Conservation (phyloP, 2,888 invertebrate genomes). For the Rugalucina vietnamica region DNA sequence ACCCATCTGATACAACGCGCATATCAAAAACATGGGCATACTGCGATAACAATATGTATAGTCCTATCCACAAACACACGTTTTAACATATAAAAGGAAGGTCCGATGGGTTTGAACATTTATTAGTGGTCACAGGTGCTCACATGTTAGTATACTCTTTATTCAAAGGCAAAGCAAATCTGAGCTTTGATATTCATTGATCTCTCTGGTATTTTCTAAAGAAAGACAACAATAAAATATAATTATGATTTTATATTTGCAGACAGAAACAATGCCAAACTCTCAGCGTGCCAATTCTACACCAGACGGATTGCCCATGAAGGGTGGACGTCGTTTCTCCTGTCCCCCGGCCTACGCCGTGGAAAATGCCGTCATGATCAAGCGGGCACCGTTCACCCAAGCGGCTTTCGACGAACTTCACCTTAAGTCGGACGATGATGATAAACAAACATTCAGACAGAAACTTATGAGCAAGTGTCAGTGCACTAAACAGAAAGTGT, state of each 20-base stretch:
- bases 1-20: too few species aligned
- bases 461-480: slow-evolving; percentile 64
- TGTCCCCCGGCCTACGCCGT: slow-evolving; percentile 58
- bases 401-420: slow-evolving; percentile 75
- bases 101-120: too few species aligned
- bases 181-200: too few species aligned
- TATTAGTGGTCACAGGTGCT: not conserved
- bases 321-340: slow-evolving; percentile 67
- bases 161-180: not conserved
- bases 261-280: not conserved
- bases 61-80: too few species aligned
- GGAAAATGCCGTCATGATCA: slow-evolving; percentile 65
- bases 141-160: not conserved
- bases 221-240: not conserved
- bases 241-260: not conserved
- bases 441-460: slow-evolving; percentile 43
- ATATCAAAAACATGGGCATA: too few species aligned
- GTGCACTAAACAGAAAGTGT: slow-evolving; percentile 72
- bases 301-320: slow-evolving; percentile 40
- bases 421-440: slow-evolving; percentile 60
- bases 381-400: slow-evolving; percentile 70
- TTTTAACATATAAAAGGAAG: too few species aligned
- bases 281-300: slow-evolving; percentile 48
- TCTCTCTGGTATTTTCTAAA: too few species aligned
- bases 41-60: too few species aligned